Conservation (phyloP, 2,888 invertebrate genomes). For the Apotomis turbidana region DNA sequence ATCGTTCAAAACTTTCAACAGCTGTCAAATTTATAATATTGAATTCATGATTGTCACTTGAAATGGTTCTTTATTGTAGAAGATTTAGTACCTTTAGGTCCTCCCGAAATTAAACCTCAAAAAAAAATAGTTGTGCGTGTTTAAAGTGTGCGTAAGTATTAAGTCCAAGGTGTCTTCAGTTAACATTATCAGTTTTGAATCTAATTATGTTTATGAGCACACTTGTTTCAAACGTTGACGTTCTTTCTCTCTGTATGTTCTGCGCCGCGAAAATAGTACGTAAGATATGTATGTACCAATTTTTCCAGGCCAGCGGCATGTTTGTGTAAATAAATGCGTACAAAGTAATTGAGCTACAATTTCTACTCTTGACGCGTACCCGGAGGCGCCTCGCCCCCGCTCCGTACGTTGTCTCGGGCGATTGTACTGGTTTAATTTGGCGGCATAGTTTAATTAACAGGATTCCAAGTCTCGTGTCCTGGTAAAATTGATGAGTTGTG, state of each 20-base stretch:
- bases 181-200: background rate
- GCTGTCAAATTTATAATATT: no score
- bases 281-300: background rate
- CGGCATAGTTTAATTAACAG: constrained; percentile 79
- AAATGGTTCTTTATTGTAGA: no score
- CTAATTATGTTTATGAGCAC: background rate
- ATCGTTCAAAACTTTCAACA: no score
- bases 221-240: background rate
- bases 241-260: background rate
- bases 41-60: no score
- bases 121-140: no score
- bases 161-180: no score
- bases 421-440: constrained; percentile 61
- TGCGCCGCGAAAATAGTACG: background rate
- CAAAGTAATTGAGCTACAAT: constrained; percentile 23
- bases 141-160: no score
- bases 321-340: constrained; percentile 14
- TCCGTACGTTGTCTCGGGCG: constrained; percentile 20
- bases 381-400: constrained; percentile 12
- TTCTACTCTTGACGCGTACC: constrained; percentile 7
- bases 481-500: constrained; percentile 79
- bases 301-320: background rate
- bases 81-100: no score
- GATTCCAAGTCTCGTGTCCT: constrained; percentile 73
- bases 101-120: no score